phyloP scores from a whole-genome alignment of 1,140 invertebrate species.

The Rhopalosiphum padi region DNA sequence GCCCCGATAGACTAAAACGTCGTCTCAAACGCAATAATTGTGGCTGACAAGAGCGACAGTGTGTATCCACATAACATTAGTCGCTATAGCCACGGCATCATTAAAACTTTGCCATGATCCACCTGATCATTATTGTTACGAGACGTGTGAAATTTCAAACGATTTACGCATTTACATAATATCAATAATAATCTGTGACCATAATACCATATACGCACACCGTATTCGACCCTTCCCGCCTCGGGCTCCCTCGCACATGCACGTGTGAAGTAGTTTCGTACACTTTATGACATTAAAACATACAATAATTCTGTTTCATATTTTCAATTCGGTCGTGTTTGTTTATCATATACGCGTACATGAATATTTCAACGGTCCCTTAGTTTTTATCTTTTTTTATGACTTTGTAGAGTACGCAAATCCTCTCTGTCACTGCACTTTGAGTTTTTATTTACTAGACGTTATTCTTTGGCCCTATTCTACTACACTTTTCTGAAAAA shows the following conservation, averaged over 20 bases:
- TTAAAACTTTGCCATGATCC: neutral
- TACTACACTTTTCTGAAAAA: neutral
- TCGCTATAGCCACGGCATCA: neutral
- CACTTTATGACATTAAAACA: neutral
- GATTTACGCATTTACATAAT: neutral
- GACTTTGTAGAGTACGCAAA: slow-evolving; percentile 10
- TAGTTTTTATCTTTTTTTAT: slow-evolving; percentile 17
- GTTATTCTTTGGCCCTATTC: neutral
- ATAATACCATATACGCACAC: neutral
- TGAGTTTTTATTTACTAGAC: slow-evolving; percentile 1
- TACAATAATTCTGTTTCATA: neutral
- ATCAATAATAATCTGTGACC: neutral
- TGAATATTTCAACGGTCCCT: slow-evolving; percentile 13
- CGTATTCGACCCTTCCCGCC: neutral
- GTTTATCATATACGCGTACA: slow-evolving; percentile 21
- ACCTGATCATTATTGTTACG: neutral
- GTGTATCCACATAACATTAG: too few relatives aligned
- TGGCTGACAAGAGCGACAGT: too few relatives aligned
- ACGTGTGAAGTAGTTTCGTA: neutral
- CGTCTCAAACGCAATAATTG: too few relatives aligned
- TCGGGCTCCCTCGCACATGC: neutral
- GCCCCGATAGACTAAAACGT: too few relatives aligned
- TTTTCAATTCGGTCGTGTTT: neutral
- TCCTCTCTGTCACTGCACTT: neutral
- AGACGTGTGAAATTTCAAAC: neutral